A percentile compares a stretch with the other conserved stretches of the same genome.
These are phyloP conservation scores for Limosa lapponica DNA, from an alignment of 2,797 vertebrate species.

Conservation along the genomic window DNA sequence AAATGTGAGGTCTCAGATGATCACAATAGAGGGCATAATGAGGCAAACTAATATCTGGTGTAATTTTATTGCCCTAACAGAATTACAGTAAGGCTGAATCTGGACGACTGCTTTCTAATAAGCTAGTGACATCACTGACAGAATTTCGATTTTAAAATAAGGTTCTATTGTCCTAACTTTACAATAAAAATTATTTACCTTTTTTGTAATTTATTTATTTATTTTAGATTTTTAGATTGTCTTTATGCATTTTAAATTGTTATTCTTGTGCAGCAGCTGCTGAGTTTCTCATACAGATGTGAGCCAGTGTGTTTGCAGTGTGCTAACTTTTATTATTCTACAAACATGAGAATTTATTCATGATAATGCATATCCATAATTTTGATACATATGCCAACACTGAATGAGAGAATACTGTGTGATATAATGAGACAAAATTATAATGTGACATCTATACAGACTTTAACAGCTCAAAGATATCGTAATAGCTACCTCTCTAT, in stretches of 20 bases:
- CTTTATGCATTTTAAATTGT: background rate
- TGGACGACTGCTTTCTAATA: background rate
- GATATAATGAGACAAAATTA: background rate
- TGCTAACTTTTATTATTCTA: background rate
- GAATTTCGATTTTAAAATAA: background rate
- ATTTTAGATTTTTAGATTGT: background rate
- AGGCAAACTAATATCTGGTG: background rate
- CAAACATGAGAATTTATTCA: background rate
- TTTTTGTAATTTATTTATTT: background rate
- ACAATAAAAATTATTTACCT: background rate
- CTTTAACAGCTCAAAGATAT: background rate
- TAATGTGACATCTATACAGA: background rate
- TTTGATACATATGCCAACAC: background rate
- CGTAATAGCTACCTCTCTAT: background rate
- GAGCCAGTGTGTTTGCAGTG: background rate
- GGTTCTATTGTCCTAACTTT: background rate
- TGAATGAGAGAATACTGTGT: rapidly evolving
- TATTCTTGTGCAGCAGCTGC: background rate
- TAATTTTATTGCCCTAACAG: background rate
- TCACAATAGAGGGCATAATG: conserved; percentile 23
- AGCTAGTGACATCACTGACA: background rate
- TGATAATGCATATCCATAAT: background rate
- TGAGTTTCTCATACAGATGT: background rate
- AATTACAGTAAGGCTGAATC: background rate
- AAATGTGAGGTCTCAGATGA: conserved; percentile 32